phyloP scores from a whole-genome alignment of 1,140 invertebrate species.

The Drosophila hydei region DNA sequence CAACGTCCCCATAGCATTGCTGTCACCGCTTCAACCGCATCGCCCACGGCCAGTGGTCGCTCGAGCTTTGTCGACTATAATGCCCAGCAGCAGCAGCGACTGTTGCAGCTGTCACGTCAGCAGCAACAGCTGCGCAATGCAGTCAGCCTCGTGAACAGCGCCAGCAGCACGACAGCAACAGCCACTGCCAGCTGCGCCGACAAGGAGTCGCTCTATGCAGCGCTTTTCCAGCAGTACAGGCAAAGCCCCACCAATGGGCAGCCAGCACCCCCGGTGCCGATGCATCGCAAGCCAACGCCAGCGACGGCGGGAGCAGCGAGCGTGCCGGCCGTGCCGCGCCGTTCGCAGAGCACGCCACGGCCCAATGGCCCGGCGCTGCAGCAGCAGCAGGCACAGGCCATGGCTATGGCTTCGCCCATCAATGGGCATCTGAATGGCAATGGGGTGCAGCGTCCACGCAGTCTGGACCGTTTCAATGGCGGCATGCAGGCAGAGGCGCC shows the following conservation, averaged over 20 bases:
- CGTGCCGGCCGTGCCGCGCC: slow-evolving; percentile 65
- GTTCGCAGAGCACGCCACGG: slow-evolving; percentile 79
- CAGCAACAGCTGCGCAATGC: slow-evolving; percentile 76
- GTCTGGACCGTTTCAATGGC: slow-evolving; percentile 77
- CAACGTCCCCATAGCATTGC: slow-evolving; percentile 80
- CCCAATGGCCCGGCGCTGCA: slow-evolving; percentile 41
- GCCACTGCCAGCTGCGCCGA: slow-evolving; percentile 46
- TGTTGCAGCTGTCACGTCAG: slow-evolving; percentile 73
- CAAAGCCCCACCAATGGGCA: slow-evolving; percentile 73
- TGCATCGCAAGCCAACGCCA: slow-evolving; percentile 41
- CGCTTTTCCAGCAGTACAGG: slow-evolving; percentile 76
- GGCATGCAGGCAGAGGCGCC: slow-evolving; percentile 53
- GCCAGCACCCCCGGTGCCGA: slow-evolving; percentile 52
- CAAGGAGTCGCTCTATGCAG: slow-evolving; percentile 75
- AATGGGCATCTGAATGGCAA: slow-evolving; percentile 72
- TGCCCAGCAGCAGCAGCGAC: slow-evolving; percentile 76
- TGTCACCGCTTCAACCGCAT: slow-evolving; percentile 43
- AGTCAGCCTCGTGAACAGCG: slow-evolving; percentile 44
- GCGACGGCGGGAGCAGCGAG: slow-evolving; percentile 4
- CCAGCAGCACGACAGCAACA: slow-evolving; percentile 22
- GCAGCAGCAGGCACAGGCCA: slow-evolving; percentile 51
- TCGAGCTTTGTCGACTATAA: slow-evolving; percentile 74
- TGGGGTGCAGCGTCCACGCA: slow-evolving; percentile 69
- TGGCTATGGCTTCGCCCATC: slow-evolving; percentile 9
- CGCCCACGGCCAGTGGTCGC: slow-evolving; percentile 15